phyloP scores from a whole-genome alignment of 2,888 invertebrate genomes.

The Sicus ferrugineus region DNA sequence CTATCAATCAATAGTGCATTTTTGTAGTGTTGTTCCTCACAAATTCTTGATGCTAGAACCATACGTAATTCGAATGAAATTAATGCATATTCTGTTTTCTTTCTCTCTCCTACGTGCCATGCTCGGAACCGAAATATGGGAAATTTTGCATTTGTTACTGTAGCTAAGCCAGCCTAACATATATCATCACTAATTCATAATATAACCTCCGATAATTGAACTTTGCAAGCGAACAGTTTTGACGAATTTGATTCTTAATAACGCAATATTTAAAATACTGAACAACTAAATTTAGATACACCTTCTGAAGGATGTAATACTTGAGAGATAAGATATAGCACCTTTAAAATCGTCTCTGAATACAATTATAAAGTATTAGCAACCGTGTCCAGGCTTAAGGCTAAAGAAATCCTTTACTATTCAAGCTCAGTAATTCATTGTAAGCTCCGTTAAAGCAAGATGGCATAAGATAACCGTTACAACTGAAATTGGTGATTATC shows the following conservation, averaged over 20 bases:
- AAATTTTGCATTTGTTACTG: constrained; percentile 37
- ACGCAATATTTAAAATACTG: constrained; percentile 25
- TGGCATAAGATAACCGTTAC: constrained; percentile 41
- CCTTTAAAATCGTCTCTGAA: constrained; percentile 31
- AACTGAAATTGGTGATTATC: constrained; percentile 31
- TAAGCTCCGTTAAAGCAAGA: constrained; percentile 34
- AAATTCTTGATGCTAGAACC: not conserved
- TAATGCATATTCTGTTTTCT: constrained; percentile 42
- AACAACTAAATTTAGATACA: no score
- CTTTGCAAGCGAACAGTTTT: constrained; percentile 36
- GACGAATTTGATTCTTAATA: constrained; percentile 18
- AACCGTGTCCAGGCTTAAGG: constrained; percentile 36
- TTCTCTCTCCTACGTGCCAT: constrained; percentile 43
- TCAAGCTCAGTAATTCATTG: not conserved
- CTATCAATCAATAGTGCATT: not conserved
- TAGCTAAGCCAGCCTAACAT: constrained; percentile 63
- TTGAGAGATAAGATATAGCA: constrained; percentile 32
- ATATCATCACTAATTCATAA: constrained; percentile 59
- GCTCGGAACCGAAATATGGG: constrained; percentile 44
- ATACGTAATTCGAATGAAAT: constrained; percentile 31
- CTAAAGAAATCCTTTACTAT: constrained; percentile 15
- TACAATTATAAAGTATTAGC: constrained; percentile 25
- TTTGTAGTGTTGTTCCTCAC: not conserved
- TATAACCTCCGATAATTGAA: constrained; percentile 48
- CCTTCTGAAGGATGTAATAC: constrained; percentile 4